Conservation (phyloP, 2,113 vertebrate genomes). For the Ailurus styani region DNA sequence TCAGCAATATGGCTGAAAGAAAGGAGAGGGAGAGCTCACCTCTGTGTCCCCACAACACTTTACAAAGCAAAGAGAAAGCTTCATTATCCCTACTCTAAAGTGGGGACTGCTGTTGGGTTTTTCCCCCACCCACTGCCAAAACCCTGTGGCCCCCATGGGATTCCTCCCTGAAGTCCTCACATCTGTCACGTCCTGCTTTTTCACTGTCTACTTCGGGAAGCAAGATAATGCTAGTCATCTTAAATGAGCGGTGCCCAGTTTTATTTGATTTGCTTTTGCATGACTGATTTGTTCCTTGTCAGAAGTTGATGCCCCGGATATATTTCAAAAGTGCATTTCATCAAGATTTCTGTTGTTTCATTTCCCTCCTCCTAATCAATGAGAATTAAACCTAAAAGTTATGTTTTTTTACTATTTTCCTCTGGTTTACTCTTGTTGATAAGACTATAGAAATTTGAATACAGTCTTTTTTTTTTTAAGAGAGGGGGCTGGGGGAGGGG, state of each 20-base stretch:
- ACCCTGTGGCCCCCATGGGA: rapidly evolving
- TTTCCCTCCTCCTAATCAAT: background rate
- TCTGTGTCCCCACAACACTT: background rate
- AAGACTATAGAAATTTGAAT: background rate
- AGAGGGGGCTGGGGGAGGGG: background rate
- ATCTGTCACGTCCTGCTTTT: background rate
- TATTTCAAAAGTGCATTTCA: background rate
- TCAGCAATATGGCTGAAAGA: background rate
- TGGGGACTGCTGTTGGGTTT: background rate
- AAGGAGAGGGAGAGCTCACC: background rate
- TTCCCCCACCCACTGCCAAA: background rate
- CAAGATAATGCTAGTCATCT: background rate
- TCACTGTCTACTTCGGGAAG: background rate
- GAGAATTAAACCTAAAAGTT: background rate
- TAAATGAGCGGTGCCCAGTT: background rate
- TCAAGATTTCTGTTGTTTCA: background rate
- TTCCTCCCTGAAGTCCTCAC: background rate
- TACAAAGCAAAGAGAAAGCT: background rate
- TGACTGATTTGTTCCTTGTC: background rate
- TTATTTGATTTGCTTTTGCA: background rate
- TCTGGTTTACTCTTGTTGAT: background rate
- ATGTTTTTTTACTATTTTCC: background rate
- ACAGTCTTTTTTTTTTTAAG: background rate
- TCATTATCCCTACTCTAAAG: no score
- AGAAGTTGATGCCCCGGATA: background rate